A percentile compares a stretch with the other conserved stretches of the same genome.
Conservation (phyloP, 2,797 vertebrate genomes). For the Darevskia mixta region DNA sequence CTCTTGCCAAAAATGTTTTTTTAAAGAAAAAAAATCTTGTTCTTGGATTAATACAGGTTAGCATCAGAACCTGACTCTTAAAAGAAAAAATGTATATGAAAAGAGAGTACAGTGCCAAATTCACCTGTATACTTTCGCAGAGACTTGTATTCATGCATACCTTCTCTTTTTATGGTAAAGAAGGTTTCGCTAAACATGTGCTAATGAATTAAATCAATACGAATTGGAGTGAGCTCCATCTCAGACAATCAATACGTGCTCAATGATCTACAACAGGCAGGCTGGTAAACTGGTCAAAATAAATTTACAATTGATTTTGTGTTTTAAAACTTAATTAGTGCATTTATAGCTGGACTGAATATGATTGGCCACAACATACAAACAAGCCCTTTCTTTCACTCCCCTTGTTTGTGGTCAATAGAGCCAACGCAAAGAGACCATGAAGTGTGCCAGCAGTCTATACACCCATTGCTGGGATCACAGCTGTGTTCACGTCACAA, state of each 20-base stretch:
- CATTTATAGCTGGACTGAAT: constrained; percentile 63
- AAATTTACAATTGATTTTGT: constrained; percentile 81
- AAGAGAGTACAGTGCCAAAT: neutral
- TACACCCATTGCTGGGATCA: neutral
- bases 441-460: neutral
- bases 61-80: constrained; percentile 32
- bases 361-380: constrained; percentile 56
- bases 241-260: constrained; percentile 70
- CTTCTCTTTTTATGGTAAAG: constrained; percentile 49
- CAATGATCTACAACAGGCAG: constrained; percentile 74
- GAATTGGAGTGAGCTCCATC: constrained; percentile 60
- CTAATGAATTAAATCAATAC: constrained; percentile 76
- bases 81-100: neutral
- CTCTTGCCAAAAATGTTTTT: constrained; percentile 30
- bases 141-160: constrained; percentile 44
- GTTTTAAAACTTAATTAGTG: constrained; percentile 79
- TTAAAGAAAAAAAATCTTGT: neutral
- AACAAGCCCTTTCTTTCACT: constrained; percentile 45
- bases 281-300: constrained; percentile 78
- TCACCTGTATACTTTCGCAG: neutral
- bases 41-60: constrained; percentile 49
- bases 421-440: neutral
- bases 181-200: constrained; percentile 61
- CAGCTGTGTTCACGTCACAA: neutral
- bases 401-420: constrained; percentile 32